These are phyloP conservation scores for Sciurus niger DNA, from an alignment of 2,113 vertebrate species.

Conservation along the genomic window DNA sequence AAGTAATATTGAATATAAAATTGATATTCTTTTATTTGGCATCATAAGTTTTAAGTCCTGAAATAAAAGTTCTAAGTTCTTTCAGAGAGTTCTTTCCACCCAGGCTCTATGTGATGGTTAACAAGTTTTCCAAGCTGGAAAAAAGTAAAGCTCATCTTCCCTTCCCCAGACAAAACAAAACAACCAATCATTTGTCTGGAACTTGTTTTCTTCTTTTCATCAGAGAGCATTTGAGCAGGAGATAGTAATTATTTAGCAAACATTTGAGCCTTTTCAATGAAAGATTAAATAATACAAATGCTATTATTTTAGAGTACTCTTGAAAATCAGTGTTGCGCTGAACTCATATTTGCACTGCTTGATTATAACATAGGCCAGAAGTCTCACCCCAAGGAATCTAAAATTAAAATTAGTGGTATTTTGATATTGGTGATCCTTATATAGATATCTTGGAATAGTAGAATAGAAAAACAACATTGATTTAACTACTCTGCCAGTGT, in stretches of 20 bases:
- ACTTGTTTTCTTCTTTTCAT: conserved; percentile 34
- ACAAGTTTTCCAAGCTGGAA: not conserved
- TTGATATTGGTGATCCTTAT: not conserved
- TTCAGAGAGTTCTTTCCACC: not conserved
- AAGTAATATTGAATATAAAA: conserved; percentile 1
- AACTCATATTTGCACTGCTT: not conserved
- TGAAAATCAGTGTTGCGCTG: not conserved
- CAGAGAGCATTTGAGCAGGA: not conserved
- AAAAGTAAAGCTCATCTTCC: not conserved
- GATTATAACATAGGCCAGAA: not conserved
- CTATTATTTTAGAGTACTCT: not conserved
- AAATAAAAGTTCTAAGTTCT: not conserved
- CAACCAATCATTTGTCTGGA: not conserved
- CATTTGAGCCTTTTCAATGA: not conserved
- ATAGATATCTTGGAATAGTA: not conserved
- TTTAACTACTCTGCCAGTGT: not conserved
- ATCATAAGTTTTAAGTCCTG: not conserved
- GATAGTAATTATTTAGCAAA: not conserved
- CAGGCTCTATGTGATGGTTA: not conserved
- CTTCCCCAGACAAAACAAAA: not conserved
- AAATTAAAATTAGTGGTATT: not conserved
- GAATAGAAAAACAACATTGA: not conserved
- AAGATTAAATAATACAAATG: conserved; percentile 19
- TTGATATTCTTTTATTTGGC: not conserved
- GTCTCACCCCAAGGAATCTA: not conserved